These are phyloP conservation scores for Megaptera novaeangliae DNA, from an alignment of 2,113 vertebrate genomes.

Conservation along the genomic window DNA sequence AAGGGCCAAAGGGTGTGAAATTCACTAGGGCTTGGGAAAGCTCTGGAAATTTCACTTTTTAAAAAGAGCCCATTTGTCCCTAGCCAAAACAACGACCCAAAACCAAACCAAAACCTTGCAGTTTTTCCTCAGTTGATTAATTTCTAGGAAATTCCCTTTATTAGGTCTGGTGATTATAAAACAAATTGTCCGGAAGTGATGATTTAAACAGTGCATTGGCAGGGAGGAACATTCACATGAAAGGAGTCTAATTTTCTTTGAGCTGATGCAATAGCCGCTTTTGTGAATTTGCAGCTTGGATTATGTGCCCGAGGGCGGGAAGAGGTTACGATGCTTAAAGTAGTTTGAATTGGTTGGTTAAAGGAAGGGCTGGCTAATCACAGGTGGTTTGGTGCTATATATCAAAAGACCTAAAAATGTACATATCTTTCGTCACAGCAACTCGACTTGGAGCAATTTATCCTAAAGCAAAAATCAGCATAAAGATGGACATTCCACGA, in stretches of 20 bases:
- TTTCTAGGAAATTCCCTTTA: neutral
- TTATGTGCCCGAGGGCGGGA: neutral
- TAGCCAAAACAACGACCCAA: neutral
- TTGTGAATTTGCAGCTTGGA: neutral
- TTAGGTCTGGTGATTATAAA: neutral
- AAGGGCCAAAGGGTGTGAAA: neutral
- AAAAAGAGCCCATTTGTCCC: neutral
- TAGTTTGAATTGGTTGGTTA: neutral
- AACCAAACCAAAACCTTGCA: neutral
- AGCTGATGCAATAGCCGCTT: neutral
- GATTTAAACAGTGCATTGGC: neutral
- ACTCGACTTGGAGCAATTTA: neutral
- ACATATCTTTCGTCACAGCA: neutral
- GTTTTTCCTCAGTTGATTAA: neutral
- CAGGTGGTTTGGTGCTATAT: neutral
- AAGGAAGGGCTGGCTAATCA: neutral
- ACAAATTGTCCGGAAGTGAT: neutral
- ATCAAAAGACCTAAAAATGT: neutral
- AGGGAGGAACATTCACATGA: neutral
- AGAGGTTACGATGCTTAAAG: neutral
- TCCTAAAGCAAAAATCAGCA: neutral
- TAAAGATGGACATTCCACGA: neutral
- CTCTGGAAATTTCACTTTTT: neutral
- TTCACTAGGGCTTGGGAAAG: neutral
- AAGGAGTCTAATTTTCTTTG: neutral